Percentiles rank a stretch among this genome's conserved stretches.
These are phyloP conservation scores for Epizoanthus illoricatus DNA, from an alignment of 92 coral and sea anemone species.

Conservation along the genomic window DNA sequence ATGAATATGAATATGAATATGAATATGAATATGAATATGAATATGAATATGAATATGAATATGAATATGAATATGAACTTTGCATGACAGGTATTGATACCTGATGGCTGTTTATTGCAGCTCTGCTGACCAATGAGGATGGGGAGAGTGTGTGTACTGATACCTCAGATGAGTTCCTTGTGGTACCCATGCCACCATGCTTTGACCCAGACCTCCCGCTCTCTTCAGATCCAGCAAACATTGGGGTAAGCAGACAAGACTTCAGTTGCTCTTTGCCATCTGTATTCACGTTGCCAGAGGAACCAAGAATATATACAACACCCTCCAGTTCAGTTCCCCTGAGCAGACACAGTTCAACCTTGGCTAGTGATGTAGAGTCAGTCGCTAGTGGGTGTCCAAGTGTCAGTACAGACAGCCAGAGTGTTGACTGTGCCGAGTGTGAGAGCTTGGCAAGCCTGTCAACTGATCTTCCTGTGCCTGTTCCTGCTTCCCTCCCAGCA, in stretches of 20 bases:
- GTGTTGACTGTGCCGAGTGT: background rate
- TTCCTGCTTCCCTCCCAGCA: constrained; percentile 5
- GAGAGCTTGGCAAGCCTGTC: constrained; percentile 30
- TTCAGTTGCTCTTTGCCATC: constrained; percentile 14
- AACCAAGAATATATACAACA: background rate
- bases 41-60: too few species aligned
- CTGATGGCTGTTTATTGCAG: background rate
- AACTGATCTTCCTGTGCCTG: background rate
- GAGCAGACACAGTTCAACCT: background rate
- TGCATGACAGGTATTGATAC: background rate
- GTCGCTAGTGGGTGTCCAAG: background rate
- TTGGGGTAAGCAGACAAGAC: constrained; percentile 48
- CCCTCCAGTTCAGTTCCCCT: background rate
- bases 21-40: too few species aligned
- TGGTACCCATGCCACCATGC: constrained; percentile 94
- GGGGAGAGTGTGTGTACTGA: constrained; percentile 59
- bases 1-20: too few species aligned
- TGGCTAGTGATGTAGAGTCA: constrained; percentile 8
- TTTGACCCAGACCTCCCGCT: constrained; percentile 90
- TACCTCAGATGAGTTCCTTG: constrained; percentile 75
- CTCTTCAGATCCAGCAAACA: constrained; percentile 61
- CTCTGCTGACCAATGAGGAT: constrained; percentile 34
- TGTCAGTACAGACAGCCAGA: constrained; percentile 4
- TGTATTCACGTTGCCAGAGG: background rate
- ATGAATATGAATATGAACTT: too few species aligned